Evolutionary conservation across 2,888 invertebrate species (phyloP), one percentile per base, ranked within the genome.

Genomic region (Eilema depressum): DNA sequence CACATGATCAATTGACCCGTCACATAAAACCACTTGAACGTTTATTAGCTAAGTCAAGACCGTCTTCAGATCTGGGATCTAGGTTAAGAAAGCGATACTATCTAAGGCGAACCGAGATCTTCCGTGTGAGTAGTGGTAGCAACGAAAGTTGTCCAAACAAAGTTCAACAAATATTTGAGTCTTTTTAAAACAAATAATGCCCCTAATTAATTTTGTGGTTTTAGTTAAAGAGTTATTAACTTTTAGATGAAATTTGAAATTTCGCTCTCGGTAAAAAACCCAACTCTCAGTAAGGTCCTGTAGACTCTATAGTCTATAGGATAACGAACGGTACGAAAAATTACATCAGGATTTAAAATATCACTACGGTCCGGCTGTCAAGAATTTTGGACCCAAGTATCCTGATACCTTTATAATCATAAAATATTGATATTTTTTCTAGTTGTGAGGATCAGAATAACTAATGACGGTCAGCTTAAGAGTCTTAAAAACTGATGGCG

Each of bases 1-100:
- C 75, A 74, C 74, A 77, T 86, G 82, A 85, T 85, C 81, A 84
- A 87, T 84, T 85, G 85, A 86, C 85, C 86, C 79, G 83, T 80
- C 82, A 75, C 81, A 82, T 76, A 77, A 81, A 82, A 79, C 78
- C 75, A 77, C 80, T 80, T 74, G 73, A 82, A 79, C 77, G 75
- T 80, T 83, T 83, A 83, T 84, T 84, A 82, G 80, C 79, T 73
- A 80, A 82, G 77, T 81, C 83, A 81, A 85, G 83, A 84, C 75
- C 77, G 75, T 74, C 71, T 76, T 68, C 65, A 75, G 72, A 68
- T 23, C 23, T 66, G 71, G 73, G 68, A 80, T 77, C 78, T 78
- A 65, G 81, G 80, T 82, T 80, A 78, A 72, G 56, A 67, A 75
- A 61, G 65, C 69, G 73, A 82, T 82, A 74, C 53, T 63, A 82